phyloP scores from a whole-genome alignment of 2,113 vertebrate genomes.

The Buteo buteo region DNA sequence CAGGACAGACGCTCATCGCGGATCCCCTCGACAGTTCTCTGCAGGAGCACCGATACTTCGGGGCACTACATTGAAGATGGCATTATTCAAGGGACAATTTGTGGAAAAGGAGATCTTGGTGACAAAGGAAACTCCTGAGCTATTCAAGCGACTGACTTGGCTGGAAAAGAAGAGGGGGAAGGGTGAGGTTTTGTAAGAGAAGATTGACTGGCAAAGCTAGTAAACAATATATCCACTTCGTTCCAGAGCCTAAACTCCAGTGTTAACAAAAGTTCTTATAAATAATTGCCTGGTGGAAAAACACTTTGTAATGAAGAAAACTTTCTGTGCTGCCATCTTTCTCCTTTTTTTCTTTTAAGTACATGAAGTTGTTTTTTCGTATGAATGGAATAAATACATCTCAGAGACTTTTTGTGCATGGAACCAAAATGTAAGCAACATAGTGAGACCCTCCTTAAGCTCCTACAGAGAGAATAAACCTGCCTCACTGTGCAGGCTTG shows the following conservation, averaged over 20 bases:
- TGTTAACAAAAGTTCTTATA: constrained; percentile 63
- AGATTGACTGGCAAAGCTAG: constrained; percentile 41
- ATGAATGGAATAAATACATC: background rate
- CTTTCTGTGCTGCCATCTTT: constrained; percentile 47
- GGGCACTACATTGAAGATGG: constrained; percentile 74
- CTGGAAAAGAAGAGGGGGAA: constrained; percentile 30
- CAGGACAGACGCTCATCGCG: constrained; percentile 76
- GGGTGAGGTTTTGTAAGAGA: constrained; percentile 38
- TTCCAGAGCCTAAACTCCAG: constrained; percentile 46
- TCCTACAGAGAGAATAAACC: background rate
- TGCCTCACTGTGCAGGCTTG: background rate
- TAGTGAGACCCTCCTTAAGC: background rate
- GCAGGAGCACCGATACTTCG: constrained; percentile 74
- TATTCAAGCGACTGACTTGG: background rate
- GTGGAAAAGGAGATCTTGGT: constrained; percentile 52
- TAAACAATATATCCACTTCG: constrained; percentile 43
- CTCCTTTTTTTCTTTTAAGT: background rate
- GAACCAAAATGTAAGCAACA: background rate
- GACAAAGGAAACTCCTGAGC: constrained; percentile 64
- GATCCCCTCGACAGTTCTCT: constrained; percentile 79
- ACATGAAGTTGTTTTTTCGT: constrained; percentile 17
- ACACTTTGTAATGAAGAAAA: constrained; percentile 56
- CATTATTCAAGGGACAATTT: constrained; percentile 58
- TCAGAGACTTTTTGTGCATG: background rate
- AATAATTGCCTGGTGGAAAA: constrained; percentile 62